Evolutionary conservation across 1,140 invertebrate species (phyloP).

Genomic region (Trachymyrmex cornetzi): DNA sequence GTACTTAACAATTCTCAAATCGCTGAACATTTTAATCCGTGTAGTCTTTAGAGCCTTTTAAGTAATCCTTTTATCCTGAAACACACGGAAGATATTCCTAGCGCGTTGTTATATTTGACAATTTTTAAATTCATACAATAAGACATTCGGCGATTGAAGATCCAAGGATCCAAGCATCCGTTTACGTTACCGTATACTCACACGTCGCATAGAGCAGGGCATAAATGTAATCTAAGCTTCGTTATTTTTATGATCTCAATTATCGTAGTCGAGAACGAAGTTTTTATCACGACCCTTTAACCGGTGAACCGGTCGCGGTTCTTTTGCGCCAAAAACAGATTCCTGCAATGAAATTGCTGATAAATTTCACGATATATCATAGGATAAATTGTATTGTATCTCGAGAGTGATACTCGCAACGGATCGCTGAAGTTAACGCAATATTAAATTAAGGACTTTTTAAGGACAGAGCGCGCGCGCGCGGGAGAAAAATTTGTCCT

Average conservation of each 20-base stretch:
- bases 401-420: conserved; percentile 6
- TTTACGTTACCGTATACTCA: conserved; percentile 59
- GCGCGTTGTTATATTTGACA: conserved; percentile 17
- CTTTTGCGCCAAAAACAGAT: not conserved
- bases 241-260: conserved; percentile 58
- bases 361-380: conserved; percentile 5
- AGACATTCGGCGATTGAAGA: conserved; percentile 37
- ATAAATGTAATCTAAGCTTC: conserved; percentile 63
- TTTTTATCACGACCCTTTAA: conserved; percentile 55
- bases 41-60: not conserved
- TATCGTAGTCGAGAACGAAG: conserved; percentile 29
- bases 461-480: not conserved
- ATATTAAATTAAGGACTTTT: conserved; percentile 10
- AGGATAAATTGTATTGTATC: not conserved
- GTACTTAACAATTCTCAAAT: not conserved
- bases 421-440: conserved; percentile 3
- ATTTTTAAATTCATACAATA: conserved; percentile 13
- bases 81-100: not conserved
- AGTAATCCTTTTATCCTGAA: not conserved
- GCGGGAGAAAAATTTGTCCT: not conserved
- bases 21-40: not conserved
- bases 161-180: conserved; percentile 60
- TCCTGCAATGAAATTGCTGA: not conserved
- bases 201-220: conserved; percentile 50
- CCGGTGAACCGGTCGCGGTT: not conserved